Evolutionary conservation across 2,888 invertebrate species (phyloP).

Genomic region (Dorcus parallelipipedus): DNA sequence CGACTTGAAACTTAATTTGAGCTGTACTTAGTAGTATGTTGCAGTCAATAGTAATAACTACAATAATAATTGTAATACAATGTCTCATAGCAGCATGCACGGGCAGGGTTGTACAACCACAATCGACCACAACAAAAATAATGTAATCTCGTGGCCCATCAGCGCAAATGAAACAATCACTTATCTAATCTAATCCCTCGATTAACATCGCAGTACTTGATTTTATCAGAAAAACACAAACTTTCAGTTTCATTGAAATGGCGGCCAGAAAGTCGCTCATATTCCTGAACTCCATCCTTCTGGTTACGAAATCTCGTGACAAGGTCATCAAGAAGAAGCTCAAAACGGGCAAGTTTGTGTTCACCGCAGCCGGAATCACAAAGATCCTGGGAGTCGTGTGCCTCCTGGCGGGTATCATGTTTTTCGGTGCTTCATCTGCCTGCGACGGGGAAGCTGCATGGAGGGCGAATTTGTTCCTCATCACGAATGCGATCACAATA

Average conservation of each 20-base stretch:
- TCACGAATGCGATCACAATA: constrained; percentile 3
- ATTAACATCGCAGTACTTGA: too few species aligned
- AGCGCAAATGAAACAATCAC: too few species aligned
- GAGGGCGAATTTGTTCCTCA: neutral
- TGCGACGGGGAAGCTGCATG: constrained; percentile 1
- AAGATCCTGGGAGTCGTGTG: constrained; percentile 26
- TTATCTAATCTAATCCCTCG: too few species aligned
- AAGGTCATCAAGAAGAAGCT: constrained; percentile 25
- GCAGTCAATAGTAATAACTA: too few species aligned
- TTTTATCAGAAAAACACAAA: too few species aligned
- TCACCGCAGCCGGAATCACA: constrained; percentile 26
- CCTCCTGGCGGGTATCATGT: constrained; percentile 12
- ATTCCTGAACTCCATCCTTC: constrained; percentile 25
- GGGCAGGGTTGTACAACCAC: too few species aligned
- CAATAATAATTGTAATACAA: too few species aligned
- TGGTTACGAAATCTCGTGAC: constrained; percentile 24
- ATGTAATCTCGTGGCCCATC: too few species aligned
- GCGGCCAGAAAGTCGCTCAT: constrained; percentile 25
- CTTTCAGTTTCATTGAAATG: constrained; percentile 8
- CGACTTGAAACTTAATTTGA: too few species aligned
- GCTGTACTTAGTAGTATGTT: too few species aligned
- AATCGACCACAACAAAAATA: too few species aligned
- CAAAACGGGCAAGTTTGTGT: constrained; percentile 27
- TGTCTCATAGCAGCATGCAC: too few species aligned
- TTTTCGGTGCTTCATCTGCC: constrained; percentile 6